A percentile compares a stretch with the other conserved stretches of the same genome.
Evolutionary conservation across 2,797 vertebrate genomes (phyloP).

Genomic region (Spinus olivaceus): DNA sequence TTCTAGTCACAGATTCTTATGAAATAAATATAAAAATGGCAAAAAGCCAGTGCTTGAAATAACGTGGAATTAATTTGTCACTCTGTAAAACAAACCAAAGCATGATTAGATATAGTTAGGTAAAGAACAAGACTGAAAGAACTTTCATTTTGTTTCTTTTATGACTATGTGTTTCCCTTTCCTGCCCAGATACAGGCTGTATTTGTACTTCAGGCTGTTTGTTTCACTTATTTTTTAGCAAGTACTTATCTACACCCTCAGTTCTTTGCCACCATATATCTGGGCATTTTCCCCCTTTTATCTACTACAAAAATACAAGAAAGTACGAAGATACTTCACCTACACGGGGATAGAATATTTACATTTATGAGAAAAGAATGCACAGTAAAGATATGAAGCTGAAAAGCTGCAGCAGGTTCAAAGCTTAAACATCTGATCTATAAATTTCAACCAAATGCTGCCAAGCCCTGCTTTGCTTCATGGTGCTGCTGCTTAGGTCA

Average conservation of each 20-base stretch:
- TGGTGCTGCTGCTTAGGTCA: neutral
- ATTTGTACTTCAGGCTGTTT: neutral
- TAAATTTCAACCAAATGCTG: neutral
- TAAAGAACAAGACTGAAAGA: neutral
- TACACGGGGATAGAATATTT: neutral
- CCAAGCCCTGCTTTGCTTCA: neutral
- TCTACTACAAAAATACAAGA: neutral
- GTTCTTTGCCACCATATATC: neutral
- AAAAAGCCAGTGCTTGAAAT: neutral
- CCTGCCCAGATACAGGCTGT: neutral
- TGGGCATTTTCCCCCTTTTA: neutral
- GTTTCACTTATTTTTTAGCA: neutral
- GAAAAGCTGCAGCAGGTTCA: neutral
- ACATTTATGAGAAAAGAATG: neutral
- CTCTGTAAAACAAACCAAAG: neutral
- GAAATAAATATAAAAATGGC: neutral
- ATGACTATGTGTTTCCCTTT: neutral
- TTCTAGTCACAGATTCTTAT: neutral
- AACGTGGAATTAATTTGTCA: neutral
- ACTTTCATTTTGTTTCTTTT: neutral
- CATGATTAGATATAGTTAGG: neutral
- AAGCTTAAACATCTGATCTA: neutral
- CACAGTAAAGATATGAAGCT: neutral
- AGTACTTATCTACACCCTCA: neutral
- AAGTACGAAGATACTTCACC: neutral